phyloP scores from a whole-genome alignment of 2,888 invertebrate species.

The Lithophane socia region DNA sequence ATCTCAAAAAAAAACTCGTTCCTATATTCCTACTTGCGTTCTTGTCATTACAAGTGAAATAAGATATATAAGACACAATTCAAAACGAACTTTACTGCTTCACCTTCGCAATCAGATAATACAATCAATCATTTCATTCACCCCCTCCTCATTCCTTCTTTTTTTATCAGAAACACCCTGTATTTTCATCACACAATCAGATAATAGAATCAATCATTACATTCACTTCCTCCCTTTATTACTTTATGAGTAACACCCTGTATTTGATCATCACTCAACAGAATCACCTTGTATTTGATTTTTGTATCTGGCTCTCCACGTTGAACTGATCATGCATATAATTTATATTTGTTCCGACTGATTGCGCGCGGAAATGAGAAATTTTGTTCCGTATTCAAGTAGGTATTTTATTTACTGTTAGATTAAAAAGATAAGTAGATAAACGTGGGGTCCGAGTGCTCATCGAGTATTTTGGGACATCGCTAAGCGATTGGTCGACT shows the following conservation, averaged over 20 bases:
- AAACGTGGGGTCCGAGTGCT: too few relatives aligned
- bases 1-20: too few relatives aligned
- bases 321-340: conserved; percentile 34
- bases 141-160: neutral
- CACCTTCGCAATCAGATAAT: neutral
- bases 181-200: neutral
- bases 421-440: neutral
- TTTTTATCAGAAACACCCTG: neutral
- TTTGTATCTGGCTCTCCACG: conserved; percentile 3
- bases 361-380: conserved; percentile 37
- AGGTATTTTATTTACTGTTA: neutral
- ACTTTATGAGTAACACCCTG: neutral
- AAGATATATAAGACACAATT: neutral
- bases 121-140: neutral
- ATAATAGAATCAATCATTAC: conserved; percentile 2
- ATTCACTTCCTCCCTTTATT: neutral
- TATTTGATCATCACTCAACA: conserved; percentile 17
- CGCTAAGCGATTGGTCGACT: too few relatives aligned
- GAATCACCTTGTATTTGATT: neutral
- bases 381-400: conserved; percentile 2
- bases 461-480: too few relatives aligned
- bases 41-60: neutral
- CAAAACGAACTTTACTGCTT: neutral
- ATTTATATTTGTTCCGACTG: conserved; percentile 41
- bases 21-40: neutral